Conservation (phyloP, 92 coral and sea anemone species). For the Heliopora coerulea region DNA sequence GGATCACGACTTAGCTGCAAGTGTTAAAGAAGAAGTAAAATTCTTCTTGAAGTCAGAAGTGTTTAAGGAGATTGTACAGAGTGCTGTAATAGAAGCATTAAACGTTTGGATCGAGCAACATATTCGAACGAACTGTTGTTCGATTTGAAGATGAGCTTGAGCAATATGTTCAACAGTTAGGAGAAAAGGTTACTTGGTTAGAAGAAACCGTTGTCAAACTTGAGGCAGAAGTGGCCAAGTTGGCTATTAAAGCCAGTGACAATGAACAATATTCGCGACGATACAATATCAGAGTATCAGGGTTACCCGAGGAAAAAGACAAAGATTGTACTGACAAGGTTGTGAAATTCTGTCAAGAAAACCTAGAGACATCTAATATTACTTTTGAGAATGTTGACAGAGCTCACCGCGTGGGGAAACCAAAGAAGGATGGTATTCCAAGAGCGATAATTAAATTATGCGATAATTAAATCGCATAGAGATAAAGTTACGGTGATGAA, state of each 20-base stretch:
- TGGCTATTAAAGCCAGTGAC: background rate
- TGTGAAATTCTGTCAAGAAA: background rate
- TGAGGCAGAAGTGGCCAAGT: background rate
- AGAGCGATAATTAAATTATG: constrained; percentile 39
- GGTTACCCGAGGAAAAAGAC: constrained; percentile 29
- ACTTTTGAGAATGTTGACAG: constrained; percentile 14
- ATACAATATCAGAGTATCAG: constrained; percentile 21
- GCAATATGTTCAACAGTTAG: background rate
- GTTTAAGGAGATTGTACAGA: no score
- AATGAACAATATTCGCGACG: constrained; percentile 18
- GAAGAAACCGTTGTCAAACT: no score
- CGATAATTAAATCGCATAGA: constrained; percentile 27
- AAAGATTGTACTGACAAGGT: constrained; percentile 28
- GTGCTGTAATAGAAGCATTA: no score
- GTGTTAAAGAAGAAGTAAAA: no score
- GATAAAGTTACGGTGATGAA: constrained; percentile 30
- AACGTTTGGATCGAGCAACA: no score
- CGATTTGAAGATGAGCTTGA: no score
- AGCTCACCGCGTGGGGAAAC: constrained; percentile 30
- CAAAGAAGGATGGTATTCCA: constrained; percentile 18
- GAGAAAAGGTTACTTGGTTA: no score
- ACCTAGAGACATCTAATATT: background rate
- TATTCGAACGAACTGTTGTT: no score
- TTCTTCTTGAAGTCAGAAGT: no score
- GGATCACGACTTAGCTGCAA: no score